These are phyloP conservation scores for Aspiorhynchus laticeps DNA, from an alignment of 2,113 vertebrate genomes.

Conservation along the genomic window DNA sequence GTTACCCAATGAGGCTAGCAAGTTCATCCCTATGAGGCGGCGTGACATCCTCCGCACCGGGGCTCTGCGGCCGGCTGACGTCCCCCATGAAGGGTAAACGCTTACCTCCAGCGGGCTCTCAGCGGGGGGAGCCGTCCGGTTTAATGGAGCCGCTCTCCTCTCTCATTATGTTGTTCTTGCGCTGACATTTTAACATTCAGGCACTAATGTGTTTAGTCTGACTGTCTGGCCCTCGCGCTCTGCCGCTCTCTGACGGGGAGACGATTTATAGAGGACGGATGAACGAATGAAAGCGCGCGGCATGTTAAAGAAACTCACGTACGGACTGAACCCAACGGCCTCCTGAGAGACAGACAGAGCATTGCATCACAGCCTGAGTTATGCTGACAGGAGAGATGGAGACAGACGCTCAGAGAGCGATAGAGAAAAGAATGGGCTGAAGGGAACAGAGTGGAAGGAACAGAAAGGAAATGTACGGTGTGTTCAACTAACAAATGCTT, in stretches of 20 bases:
- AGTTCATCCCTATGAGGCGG: not conserved
- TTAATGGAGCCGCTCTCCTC: slow-evolving; percentile 20
- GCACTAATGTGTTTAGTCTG: slow-evolving; percentile 14
- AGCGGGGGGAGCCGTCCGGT: not conserved
- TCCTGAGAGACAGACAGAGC: slow-evolving; percentile 50
- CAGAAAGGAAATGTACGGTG: not conserved
- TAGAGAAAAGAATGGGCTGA: not conserved
- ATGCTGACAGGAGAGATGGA: not conserved
- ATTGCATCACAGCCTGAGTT: slow-evolving; percentile 56
- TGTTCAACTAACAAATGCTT: not conserved
- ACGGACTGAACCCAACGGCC: slow-evolving; percentile 8
- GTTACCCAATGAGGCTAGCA: not conserved
- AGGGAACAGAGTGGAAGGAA: not conserved
- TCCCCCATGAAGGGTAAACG: slow-evolving; percentile 6
- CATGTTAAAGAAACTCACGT: not conserved
- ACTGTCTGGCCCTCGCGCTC: not conserved
- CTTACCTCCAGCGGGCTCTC: slow-evolving; percentile 22
- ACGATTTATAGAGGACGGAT: slow-evolving; percentile 47
- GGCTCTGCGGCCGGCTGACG: not conserved
- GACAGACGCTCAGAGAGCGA: not conserved
- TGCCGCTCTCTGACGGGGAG: not conserved
- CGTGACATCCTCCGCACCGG: not conserved
- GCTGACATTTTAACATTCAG: slow-evolving; percentile 38
- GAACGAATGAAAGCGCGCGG: slow-evolving; percentile 38
- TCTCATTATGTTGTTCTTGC: slow-evolving; percentile 38